Conservation (phyloP, 2,797 vertebrate genomes). For the Smutsia temminckii region DNA sequence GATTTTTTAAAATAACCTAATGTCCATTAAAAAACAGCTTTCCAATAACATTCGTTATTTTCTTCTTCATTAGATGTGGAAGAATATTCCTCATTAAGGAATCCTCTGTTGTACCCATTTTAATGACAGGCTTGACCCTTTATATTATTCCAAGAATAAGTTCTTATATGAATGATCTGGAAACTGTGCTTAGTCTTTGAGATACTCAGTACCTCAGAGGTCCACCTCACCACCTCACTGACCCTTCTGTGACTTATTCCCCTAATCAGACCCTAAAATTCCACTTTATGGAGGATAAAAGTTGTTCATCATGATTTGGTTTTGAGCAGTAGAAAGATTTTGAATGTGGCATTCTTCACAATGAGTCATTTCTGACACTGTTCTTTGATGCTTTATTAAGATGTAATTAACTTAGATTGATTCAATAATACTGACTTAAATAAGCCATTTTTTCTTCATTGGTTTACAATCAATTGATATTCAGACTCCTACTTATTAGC, state of each 20-base stretch:
- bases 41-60: not conserved
- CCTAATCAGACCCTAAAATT: not conserved
- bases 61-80: not conserved
- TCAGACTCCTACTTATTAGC: slow-evolving; percentile 2
- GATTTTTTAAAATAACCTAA: not conserved
- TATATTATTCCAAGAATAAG: not conserved
- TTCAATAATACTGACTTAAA: slow-evolving; percentile 23
- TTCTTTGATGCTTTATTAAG: not conserved
- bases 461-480: slow-evolving; percentile 53
- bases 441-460: slow-evolving; percentile 28
- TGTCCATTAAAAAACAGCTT: not conserved
- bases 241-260: not conserved
- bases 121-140: not conserved
- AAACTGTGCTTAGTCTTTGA: not conserved
- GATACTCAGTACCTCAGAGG: too few species aligned
- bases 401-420: not conserved
- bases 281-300: not conserved
- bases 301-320: not conserved
- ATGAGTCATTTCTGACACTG: not conserved
- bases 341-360: not conserved
- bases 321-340: not conserved
- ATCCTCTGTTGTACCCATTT: not conserved
- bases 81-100: not conserved
- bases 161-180: not conserved
- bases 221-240: not conserved